Evolutionary conservation across 2,113 vertebrate species (phyloP), one percentile per base, ranked within the genome.

Genomic region (Elachura formosa): DNA sequence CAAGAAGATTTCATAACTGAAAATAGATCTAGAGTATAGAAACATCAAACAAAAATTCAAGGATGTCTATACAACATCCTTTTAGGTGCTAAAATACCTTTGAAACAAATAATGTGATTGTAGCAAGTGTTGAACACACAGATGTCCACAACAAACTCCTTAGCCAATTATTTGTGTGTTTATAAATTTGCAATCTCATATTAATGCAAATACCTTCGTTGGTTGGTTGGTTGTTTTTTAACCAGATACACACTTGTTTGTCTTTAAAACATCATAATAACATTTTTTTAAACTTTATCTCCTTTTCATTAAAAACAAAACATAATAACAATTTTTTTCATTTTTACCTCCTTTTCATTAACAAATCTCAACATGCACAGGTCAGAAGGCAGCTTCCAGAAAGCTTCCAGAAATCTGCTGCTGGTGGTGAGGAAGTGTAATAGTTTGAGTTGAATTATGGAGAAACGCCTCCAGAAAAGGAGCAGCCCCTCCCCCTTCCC

Each of bases 231-330:
- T 28, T 56, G 19, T 20, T n/a, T 61, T 91, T 43, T 43, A 51
- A 17, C 3, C 43, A 6, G 24, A 23, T 46, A 19, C 4, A 43
- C 1, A 8, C 1, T 48, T 2, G 6, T 0, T 0, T 33, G 6
- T 22, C 21, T 29, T 45, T 26, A 6, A 16, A 59, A 34, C 3
- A 21, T 1, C 1, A 1, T 14, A 22, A 6, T 10, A 48, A 6
- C 21, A 11, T 7, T 58, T 38, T 62, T 5, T 11, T n/a, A 28
- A 0, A 22, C n/a, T 86, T 79, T 45, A 21, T 9, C 21, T 71
- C 5, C 7, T 86, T 72, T 72, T 31, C 7, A 23, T 46, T 63
- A 55, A 3, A n/a, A n/a, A n/a, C n/a, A n/a, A n/a, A n/a, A n/a
- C 1, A 1, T 14, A 22, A 6, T 10, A 48, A 6, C 21, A 11